Conservation (phyloP, 2,797 vertebrate genomes). For the Aselliscus stoliczkanus region DNA sequence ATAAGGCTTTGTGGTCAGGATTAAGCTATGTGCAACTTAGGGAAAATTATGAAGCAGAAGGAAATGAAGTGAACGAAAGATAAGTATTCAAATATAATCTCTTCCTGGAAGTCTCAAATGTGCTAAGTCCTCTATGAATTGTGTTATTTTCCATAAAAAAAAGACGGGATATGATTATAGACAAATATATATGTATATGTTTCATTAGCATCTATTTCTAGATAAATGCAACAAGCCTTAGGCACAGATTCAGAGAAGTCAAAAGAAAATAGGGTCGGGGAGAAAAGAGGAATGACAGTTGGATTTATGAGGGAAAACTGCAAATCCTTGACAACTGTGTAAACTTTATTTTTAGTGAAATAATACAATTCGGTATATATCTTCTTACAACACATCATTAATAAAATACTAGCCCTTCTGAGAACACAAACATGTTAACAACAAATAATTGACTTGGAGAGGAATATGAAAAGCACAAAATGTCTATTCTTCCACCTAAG, state of each 20-base stretch:
- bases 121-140: neutral
- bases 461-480: slow-evolving; percentile 46
- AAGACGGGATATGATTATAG: neutral
- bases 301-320: slow-evolving; percentile 46
- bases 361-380: slow-evolving; percentile 59
- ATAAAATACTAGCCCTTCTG: slow-evolving; percentile 71
- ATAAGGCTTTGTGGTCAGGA: slow-evolving; percentile 9
- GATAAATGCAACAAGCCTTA: neutral
- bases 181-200: neutral
- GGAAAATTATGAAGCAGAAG: slow-evolving; percentile 56
- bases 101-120: neutral
- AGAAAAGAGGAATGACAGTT: neutral
- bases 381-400: slow-evolving; percentile 67
- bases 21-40: neutral
- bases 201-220: slow-evolving; percentile 15
- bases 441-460: slow-evolving; percentile 71
- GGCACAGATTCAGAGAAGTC: neutral
- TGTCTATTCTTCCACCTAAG: slow-evolving; percentile 46
- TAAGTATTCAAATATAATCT: slow-evolving; percentile 66
- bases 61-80: slow-evolving; percentile 55
- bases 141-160: slow-evolving; percentile 1
- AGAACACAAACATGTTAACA: slow-evolving; percentile 60
- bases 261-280: neutral
- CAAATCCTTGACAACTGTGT: slow-evolving; percentile 24
- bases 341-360: slow-evolving; percentile 70